Percentiles rank a stretch among this genome's conserved stretches.
Evolutionary conservation across 1,140 invertebrate species (phyloP).

Genomic region (Rhagoletis pomonella): DNA sequence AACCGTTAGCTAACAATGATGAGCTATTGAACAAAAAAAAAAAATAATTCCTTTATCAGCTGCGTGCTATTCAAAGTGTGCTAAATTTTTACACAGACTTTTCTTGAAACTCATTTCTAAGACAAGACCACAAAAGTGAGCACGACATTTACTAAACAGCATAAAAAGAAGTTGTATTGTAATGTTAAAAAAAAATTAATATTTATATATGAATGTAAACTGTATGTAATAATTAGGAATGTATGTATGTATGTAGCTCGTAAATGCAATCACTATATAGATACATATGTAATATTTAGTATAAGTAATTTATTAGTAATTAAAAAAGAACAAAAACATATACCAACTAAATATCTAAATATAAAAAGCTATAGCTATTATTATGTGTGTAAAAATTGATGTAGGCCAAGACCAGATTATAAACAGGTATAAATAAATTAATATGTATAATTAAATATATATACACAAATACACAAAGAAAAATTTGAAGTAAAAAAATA

Average conservation of each 20-base stretch:
- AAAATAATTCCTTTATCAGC: too few relatives aligned
- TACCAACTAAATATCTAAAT: constrained; percentile 6
- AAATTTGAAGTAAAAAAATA: constrained; percentile 38
- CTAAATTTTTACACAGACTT: too few relatives aligned
- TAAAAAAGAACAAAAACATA: neutral
- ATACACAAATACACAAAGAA: constrained; percentile 39
- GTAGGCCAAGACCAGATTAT: neutral
- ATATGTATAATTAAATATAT: constrained; percentile 31
- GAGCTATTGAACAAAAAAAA: too few relatives aligned
- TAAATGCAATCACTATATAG: constrained; percentile 25
- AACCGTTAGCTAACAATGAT: too few relatives aligned
- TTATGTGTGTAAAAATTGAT: constrained; percentile 38
- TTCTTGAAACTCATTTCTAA: too few relatives aligned
- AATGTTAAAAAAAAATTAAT: neutral
- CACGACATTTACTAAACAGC: neutral
- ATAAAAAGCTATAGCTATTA: neutral
- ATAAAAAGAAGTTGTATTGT: neutral
- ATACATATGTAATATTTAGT: constrained; percentile 19
- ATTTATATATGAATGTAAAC: too few relatives aligned
- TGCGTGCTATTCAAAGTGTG: too few relatives aligned
- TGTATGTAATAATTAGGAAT: too few relatives aligned
- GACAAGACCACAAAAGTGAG: neutral
- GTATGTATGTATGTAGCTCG: neutral
- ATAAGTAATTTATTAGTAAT: constrained; percentile 49
- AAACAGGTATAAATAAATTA: constrained; percentile 42